These are phyloP conservation scores for Lepidocolaptes lacrymiger DNA, from an alignment of 2,797 vertebrate species.

Conservation along the genomic window DNA sequence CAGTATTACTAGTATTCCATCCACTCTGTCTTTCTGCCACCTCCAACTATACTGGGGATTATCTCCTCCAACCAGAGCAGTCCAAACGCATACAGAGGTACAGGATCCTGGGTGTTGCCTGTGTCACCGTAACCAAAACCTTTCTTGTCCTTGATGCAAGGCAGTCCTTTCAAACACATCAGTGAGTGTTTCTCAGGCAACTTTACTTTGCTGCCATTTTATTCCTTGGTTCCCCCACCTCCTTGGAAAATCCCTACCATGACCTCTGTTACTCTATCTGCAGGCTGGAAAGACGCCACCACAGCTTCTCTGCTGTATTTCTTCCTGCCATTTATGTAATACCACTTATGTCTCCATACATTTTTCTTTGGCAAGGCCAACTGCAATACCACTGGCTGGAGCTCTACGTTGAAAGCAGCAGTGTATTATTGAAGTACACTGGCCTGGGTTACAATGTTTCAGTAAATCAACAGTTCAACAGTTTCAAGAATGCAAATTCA, in stretches of 20 bases:
- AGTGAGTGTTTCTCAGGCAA: background rate
- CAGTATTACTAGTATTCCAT: background rate
- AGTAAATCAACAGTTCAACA: background rate
- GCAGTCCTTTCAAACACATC: background rate
- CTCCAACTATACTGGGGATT: background rate
- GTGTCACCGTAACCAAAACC: background rate
- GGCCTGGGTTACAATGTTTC: background rate
- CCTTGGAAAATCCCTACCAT: background rate
- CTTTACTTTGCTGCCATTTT: background rate
- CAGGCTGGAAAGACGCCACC: background rate
- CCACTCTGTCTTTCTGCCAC: background rate
- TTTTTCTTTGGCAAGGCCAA: background rate
- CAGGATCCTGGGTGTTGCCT: background rate
- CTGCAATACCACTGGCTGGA: background rate
- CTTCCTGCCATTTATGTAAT: background rate
- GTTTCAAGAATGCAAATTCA: background rate
- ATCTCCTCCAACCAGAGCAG: background rate
- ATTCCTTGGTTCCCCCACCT: background rate
- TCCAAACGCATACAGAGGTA: background rate
- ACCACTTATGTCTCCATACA: rapidly evolving
- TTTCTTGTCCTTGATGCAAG: background rate
- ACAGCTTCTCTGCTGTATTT: background rate
- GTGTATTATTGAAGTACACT: background rate
- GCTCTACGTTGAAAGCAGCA: background rate
- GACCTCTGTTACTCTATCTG: background rate